phyloP scores from a whole-genome alignment of 1,140 invertebrate species.

The Harlomillsia oculata region DNA sequence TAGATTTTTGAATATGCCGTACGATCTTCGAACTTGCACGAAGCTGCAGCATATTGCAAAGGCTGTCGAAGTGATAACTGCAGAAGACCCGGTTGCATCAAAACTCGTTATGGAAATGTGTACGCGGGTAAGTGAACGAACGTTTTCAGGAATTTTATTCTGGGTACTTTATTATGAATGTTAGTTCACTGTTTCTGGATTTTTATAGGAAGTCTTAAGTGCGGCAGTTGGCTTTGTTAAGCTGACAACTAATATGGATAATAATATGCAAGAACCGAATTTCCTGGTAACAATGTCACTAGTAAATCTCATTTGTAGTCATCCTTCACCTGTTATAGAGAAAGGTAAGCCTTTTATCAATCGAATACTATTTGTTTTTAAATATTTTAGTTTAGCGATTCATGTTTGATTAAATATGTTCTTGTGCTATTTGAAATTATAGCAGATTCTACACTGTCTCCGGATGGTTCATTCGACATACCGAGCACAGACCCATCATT shows the following conservation, averaged over 20 bases:
- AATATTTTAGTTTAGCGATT: no score
- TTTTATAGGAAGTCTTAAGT: constrained; percentile 46
- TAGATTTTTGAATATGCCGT: constrained; percentile 30
- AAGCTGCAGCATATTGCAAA: constrained; percentile 24
- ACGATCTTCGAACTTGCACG: constrained; percentile 28
- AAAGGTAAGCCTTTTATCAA: constrained; percentile 38
- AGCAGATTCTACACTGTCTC: constrained; percentile 31
- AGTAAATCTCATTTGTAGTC: constrained; percentile 46
- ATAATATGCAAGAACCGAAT: constrained; percentile 37
- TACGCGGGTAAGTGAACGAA: constrained; percentile 46
- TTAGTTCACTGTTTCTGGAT: no score
- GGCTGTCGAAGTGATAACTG: constrained; percentile 25
- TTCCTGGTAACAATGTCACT: constrained; percentile 54
- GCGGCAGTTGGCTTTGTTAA: constrained; percentile 43
- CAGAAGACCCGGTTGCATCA: constrained; percentile 46
- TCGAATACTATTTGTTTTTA: background rate
- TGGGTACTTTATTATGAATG: no score
- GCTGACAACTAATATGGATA: constrained; percentile 7
- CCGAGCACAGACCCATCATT: constrained; percentile 41
- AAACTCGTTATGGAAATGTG: constrained; percentile 52
- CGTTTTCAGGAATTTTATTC: no score
- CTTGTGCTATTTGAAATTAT: constrained; percentile 9
- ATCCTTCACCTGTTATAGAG: constrained; percentile 37
- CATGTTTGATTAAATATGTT: no score
- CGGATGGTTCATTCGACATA: constrained; percentile 29